These are phyloP conservation scores for Cygnus atratus DNA, from an alignment of 2,113 vertebrate genomes.

Conservation along the genomic window DNA sequence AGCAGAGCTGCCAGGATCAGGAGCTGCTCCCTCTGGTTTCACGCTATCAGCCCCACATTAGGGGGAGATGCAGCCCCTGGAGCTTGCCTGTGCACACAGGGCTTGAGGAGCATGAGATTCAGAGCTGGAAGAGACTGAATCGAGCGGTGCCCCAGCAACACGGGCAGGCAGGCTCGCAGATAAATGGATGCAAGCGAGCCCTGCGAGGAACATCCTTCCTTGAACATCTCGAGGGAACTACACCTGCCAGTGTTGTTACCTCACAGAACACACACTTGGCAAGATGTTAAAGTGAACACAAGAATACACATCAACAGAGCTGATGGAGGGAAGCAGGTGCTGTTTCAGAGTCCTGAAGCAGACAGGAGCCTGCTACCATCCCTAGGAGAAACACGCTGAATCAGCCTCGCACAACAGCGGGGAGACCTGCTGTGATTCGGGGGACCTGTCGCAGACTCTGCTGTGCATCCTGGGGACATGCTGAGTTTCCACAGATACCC, in stretches of 20 bases:
- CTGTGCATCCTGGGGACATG: background rate
- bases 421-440: background rate
- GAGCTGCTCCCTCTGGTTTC: background rate
- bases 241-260: background rate
- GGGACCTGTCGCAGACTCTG: background rate
- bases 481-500: background rate
- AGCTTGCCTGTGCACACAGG: fast-evolving
- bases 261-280: background rate
- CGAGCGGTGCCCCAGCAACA: fast-evolving
- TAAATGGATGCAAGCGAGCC: fast-evolving
- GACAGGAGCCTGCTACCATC: background rate
- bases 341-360: background rate
- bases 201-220: background rate
- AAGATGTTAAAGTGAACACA: background rate
- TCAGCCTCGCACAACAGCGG: background rate
- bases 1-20: background rate
- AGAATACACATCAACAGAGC: background rate
- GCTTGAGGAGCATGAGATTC: background rate
- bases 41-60: background rate
- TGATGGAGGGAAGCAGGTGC: background rate
- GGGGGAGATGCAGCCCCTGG: background rate
- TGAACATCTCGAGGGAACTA: background rate
- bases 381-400: background rate
- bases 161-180: background rate
- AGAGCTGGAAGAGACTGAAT: background rate